Percentiles rank a stretch among this genome's conserved stretches.
Evolutionary conservation across 2,888 invertebrate species (phyloP).

Genomic region (Exocentrus adspersus): DNA sequence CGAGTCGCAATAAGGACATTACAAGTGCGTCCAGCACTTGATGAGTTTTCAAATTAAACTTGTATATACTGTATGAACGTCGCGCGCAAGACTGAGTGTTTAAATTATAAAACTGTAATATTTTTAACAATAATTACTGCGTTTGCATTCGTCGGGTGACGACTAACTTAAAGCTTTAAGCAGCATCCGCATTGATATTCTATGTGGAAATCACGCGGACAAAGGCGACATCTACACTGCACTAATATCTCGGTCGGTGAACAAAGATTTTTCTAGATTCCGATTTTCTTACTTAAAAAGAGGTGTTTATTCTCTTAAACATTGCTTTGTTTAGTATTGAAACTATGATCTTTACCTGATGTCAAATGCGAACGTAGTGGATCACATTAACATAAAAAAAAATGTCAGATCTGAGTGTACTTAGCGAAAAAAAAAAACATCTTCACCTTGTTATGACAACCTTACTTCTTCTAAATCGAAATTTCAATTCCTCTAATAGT

Average conservation of each 20-base stretch:
- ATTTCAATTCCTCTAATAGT: constrained; percentile 40
- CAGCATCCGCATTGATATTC: constrained; percentile 25
- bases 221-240: too few relatives aligned
- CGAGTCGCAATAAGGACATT: constrained; percentile 34
- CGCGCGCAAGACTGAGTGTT: constrained; percentile 40
- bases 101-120: constrained; percentile 42
- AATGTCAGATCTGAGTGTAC: constrained; percentile 58
- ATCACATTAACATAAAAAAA: constrained; percentile 42
- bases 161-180: constrained; percentile 27
- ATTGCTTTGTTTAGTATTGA: constrained; percentile 5
- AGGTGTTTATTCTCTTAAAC: neutral
- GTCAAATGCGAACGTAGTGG: constrained; percentile 42
- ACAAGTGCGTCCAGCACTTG: constrained; percentile 27
- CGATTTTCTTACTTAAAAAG: too few relatives aligned
- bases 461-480: constrained; percentile 40
- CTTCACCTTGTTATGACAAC: constrained; percentile 47
- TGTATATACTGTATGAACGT: constrained; percentile 57
- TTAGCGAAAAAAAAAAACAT: constrained; percentile 52
- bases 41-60: constrained; percentile 44
- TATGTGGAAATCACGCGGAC: too few relatives aligned
- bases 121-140: constrained; percentile 45
- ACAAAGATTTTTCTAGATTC: too few relatives aligned
- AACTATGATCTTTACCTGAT: constrained; percentile 22
- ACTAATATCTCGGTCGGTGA: too few relatives aligned
- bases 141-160: constrained; percentile 41